Conservation (phyloP, 2,797 vertebrate genomes). For the Myripristis murdjan region DNA sequence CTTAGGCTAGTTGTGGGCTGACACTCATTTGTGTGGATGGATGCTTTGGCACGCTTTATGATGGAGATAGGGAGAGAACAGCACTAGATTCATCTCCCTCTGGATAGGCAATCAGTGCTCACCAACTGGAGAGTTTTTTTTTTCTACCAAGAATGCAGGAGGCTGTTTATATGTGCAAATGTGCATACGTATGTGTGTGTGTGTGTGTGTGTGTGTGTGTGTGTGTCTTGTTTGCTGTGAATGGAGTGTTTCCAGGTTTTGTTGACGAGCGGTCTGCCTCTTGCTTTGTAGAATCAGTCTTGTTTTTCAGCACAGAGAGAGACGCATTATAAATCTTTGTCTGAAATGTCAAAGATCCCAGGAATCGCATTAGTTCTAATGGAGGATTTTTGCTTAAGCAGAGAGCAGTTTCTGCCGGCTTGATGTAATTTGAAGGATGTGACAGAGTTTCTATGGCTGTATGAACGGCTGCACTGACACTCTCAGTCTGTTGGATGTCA, state of each 20-base stretch:
- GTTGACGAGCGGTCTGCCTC: background rate
- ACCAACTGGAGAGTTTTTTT: background rate
- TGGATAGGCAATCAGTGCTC: background rate
- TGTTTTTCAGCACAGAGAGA: background rate
- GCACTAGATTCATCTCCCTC: background rate
- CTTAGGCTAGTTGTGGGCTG: too few relatives aligned
- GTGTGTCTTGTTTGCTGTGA: background rate
- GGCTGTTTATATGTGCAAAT: background rate
- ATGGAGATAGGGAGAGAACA: background rate
- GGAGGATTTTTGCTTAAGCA: conserved; percentile 31
- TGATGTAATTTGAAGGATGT: conserved; percentile 35
- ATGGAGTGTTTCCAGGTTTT: background rate
- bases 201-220: background rate
- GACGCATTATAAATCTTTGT: background rate
- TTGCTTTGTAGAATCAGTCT: background rate
- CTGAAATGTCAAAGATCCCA: background rate
- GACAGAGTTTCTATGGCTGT: conserved; percentile 31
- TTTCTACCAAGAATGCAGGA: background rate
- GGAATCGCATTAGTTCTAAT: background rate
- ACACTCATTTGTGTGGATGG: background rate
- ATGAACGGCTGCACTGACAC: conserved; percentile 56
- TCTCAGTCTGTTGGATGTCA: conserved; percentile 62
- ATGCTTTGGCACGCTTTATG: background rate
- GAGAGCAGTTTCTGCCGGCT: conserved; percentile 23
- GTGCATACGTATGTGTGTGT: background rate